phyloP scores from a whole-genome alignment of 1,140 invertebrate species.

The Camponotus pennsylvanicus region DNA sequence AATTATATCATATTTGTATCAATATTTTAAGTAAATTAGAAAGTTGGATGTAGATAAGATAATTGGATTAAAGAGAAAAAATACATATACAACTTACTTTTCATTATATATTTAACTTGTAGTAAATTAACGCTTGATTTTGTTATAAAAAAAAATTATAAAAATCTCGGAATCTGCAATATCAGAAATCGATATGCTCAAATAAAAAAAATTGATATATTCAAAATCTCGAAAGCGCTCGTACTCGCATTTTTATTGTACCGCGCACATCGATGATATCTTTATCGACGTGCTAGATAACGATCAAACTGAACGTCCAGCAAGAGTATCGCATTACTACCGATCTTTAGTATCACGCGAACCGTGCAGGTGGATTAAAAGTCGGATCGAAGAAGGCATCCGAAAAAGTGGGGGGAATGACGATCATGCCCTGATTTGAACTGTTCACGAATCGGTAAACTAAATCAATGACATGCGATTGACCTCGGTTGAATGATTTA shows the following conservation, averaged over 20 bases:
- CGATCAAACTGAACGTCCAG: constrained; percentile 30
- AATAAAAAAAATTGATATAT: neutral
- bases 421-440: neutral
- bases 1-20: neutral
- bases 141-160: neutral
- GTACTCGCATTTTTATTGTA: neutral
- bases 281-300: constrained; percentile 68
- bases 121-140: neutral
- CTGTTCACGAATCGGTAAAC: neutral
- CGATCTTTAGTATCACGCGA: constrained; percentile 57
- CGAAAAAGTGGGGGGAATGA: neutral
- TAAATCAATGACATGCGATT: neutral
- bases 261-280: constrained; percentile 61
- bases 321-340: constrained; percentile 28
- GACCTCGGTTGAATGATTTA: neutral
- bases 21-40: neutral
- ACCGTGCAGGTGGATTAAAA: constrained; percentile 26
- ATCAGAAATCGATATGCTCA: neutral
- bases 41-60: neutral
- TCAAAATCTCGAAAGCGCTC: neutral
- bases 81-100: neutral
- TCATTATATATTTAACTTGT: no score
- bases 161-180: neutral
- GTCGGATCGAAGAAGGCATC: neutral
- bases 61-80: neutral